These are phyloP conservation scores for Salvelinus namaycush DNA, from an alignment of 2,113 vertebrate genomes.

Conservation along the genomic window DNA sequence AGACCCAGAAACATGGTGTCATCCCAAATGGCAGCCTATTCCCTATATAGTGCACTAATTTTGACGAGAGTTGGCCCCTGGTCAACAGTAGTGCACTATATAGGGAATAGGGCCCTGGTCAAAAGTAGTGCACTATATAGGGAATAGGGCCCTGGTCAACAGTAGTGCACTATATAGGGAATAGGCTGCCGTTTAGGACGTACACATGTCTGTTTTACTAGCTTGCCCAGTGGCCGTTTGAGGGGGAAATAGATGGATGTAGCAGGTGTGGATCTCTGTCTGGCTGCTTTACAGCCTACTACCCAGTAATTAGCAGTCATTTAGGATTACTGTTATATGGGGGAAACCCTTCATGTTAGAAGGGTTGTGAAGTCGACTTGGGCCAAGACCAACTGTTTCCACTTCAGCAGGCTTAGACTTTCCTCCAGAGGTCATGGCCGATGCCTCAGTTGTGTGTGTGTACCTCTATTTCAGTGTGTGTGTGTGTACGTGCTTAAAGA, in stretches of 20 bases:
- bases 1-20: conserved; percentile 12
- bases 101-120: no score
- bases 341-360: conserved; percentile 25
- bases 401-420: neutral
- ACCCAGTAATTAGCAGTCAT: conserved; percentile 43
- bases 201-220: conserved; percentile 27
- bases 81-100: no score
- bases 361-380: conserved; percentile 2
- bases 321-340: conserved; percentile 5
- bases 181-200: no score
- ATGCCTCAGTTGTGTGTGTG: neutral
- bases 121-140: no score
- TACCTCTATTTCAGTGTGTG: neutral
- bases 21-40: no score
- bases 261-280: neutral
- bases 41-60: no score
- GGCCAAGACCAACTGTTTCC: neutral
- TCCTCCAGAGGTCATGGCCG: conserved; percentile 2
- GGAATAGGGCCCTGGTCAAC: no score
- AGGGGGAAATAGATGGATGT: conserved; percentile 46
- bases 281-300: conserved; percentile 23
- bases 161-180: no score
- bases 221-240: conserved; percentile 10
- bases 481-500: no score
- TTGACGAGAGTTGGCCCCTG: no score